A percentile compares a stretch with the other conserved stretches of the same genome.
Evolutionary conservation across 1,140 invertebrate species (phyloP).

Genomic region (Drosophila kurseongensis): DNA sequence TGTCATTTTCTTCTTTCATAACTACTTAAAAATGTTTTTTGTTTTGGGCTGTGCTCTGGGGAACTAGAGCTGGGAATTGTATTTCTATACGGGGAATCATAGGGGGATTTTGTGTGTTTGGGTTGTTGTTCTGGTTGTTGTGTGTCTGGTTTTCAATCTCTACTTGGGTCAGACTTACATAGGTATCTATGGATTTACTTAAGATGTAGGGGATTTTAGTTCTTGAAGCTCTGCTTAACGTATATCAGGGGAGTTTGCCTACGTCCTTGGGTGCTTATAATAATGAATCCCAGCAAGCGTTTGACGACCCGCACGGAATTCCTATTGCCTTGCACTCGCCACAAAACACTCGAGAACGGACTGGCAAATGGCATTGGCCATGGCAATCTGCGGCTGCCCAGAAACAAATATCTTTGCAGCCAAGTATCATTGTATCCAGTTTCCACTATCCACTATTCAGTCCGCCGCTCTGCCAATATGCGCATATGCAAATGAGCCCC

Average conservation of each 20-base stretch:
- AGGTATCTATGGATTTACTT: conserved; percentile 8
- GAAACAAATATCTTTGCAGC: conserved; percentile 54
- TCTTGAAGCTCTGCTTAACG: conserved; percentile 3
- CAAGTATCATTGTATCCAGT: conserved; percentile 26
- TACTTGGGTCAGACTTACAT: conserved; percentile 20
- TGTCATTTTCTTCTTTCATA: conserved; percentile 35
- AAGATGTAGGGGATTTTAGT: not conserved
- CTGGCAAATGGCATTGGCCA: conserved; percentile 7
- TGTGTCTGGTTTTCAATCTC: conserved; percentile 7
- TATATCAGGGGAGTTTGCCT: not conserved
- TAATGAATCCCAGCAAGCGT: conserved; percentile 26
- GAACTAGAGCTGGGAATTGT: conserved; percentile 27
- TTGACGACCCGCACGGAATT: conserved; percentile 44
- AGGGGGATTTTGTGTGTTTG: conserved; percentile 26
- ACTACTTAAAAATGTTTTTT: conserved; percentile 59
- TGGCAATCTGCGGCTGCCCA: conserved; percentile 43
- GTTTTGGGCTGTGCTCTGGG: conserved; percentile 4
- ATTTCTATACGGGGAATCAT: conserved; percentile 32
- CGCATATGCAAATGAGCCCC: conserved; percentile 69
- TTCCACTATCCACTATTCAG: not conserved
- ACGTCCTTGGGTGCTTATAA: not conserved
- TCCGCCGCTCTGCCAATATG: conserved; percentile 30
- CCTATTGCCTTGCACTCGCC: conserved; percentile 15
- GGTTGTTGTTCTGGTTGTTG: conserved; percentile 16
- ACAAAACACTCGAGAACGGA: conserved; percentile 35